Evolutionary conservation across 2,113 vertebrate genomes (phyloP).

Genomic region (Tragelaphus imberbis): DNA sequence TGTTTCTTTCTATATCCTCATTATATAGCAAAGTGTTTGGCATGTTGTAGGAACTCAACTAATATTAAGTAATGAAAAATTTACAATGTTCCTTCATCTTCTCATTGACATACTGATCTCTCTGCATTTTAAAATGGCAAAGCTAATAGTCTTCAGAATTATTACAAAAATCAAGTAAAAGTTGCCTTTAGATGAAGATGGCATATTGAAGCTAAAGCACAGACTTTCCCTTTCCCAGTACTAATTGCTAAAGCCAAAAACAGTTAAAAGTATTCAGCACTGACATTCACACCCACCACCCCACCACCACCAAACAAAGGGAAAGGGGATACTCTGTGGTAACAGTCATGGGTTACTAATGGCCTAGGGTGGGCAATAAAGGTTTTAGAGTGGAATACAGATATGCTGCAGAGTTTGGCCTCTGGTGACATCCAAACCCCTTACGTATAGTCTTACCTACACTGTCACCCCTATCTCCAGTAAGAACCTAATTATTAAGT

Average conservation of each 20-base stretch:
- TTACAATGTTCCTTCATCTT: not conserved
- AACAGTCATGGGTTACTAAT: not conserved
- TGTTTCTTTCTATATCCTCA: not conserved
- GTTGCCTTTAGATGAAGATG: not conserved
- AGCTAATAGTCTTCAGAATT: not conserved
- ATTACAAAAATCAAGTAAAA: not conserved
- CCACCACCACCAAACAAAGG: not conserved
- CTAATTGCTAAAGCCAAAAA: not conserved
- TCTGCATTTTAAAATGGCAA: conserved; percentile 5
- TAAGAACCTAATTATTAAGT: not conserved
- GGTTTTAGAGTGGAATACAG: not conserved
- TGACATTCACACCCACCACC: not conserved
- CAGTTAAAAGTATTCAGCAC: not conserved
- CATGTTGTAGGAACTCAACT: not conserved
- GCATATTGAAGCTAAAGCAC: not conserved
- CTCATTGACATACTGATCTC: not conserved
- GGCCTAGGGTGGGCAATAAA: not conserved
- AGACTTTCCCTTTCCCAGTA: not conserved
- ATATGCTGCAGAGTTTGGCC: not conserved
- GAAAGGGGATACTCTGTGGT: not conserved
- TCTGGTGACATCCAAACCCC: not conserved
- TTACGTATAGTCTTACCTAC: not conserved
- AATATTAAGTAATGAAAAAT: not conserved
- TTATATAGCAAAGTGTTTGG: not conserved
- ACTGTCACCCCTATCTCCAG: not conserved